Base-by-base conservation (phyloP, 2,888 invertebrate genomes). In the Protodeltote pygarga region DNA sequence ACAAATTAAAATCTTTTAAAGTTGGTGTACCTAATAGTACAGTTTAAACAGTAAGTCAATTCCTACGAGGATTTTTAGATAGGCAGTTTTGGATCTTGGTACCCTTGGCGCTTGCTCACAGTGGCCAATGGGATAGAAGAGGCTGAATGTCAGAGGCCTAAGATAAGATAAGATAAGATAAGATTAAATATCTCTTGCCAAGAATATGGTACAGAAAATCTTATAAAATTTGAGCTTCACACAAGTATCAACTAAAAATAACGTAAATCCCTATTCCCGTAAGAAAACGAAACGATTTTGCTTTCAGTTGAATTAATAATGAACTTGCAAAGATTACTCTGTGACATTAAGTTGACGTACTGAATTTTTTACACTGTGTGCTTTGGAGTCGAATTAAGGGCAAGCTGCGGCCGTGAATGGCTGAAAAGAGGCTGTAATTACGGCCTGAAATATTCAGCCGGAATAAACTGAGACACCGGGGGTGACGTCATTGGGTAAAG, bases 351-450 rank as follows among this genome's bases (percentile, higher is more conserved):
- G 39, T 59, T 60, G 31, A 27, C 38, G 20, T 51, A 57, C 73
- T 63, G 66, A 33, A 38, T 57, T 13, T 23, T 61, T 34, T 50
- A 52, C 16, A 48, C 68, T 59, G 41, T 57, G 64, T 14, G 9
- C 52, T 32, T 45, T 54, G 70, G 46, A 63, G 73, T 70, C 67
- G 73, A 81, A 79, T 79, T 77, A 81, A 78, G 75, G 77, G 69
- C 72, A 45, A 64, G 54, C 63, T 58, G 51, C 65, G 68, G 59
- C 73, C 70, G 69, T 68, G 72, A 74, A 67, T 68, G 77, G 55
- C 60, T 82, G 81, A 84, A 86, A 87, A 83, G 85, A 78, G 74
- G 63, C 74, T 73, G 82, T 87, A 86, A 87, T 87, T 87, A 86
- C 78, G 71, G 71, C 60, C 80, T 87, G 81, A 85, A 87, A 87